Evolutionary conservation across 2,113 vertebrate genomes (phyloP), one percentile per base, ranked within the genome.

Genomic region (Neolamprologus modestus): DNA sequence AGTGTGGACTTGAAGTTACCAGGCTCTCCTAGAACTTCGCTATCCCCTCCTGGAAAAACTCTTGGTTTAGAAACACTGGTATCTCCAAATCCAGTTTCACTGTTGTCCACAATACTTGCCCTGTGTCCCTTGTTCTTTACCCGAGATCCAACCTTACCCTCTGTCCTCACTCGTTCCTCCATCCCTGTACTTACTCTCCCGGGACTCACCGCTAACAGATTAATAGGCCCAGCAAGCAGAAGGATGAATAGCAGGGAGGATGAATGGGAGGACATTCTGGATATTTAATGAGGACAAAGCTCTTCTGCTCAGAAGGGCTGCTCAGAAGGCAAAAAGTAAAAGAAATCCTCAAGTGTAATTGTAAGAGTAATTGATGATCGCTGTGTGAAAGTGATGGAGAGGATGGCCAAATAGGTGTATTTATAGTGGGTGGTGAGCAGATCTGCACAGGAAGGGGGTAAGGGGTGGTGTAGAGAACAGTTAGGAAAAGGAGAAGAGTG

Each of bases 351-450:
- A 68, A 83, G 61, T 80, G 26, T 78, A 24, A 24, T 24, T 24
- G 24, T 24, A 24, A 24, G 73, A 78, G 73, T 52, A 78, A 86
- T 53, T 71, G 79, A 82, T 84, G 76, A 84, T 57, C 42, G 89
- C 82, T 83, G 82, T 91, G 83, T 90, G 59, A 68, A 86, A 88
- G 83, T 93, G 92, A 59, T 85, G 68, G 53, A 88, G 84, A 89
- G 84, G 57, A 87, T 86, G 81, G 59, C 26, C 84, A 87, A 89
- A 92, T 94, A 90, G 94, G 91, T 95, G 95, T 89, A 93, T 96
- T 96, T 97, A 97, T 97, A 96, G 93, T 87, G 88, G 92, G 89
- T 55, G 85, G 88, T 91, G 88, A 91, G 90, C 83, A 82, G 88
- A 94, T 92, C 94, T 95, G 93, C 92, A 94, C 93, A 93, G 89